These are phyloP conservation scores for Globodera rostochiensis DNA, from an alignment of 1,140 invertebrate genomes.

Conservation along the genomic window DNA sequence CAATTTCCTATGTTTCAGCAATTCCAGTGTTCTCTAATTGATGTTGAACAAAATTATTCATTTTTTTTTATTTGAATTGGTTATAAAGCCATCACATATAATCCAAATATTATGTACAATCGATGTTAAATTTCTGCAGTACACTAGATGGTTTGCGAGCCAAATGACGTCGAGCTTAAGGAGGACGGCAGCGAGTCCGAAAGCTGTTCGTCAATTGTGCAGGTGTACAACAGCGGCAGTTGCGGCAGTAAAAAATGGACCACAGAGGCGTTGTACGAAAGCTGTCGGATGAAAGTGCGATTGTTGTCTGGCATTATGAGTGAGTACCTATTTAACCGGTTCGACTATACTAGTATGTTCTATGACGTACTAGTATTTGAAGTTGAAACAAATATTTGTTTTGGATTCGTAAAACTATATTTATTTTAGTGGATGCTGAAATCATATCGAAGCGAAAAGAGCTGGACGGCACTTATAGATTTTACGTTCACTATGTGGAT, in stretches of 20 bases:
- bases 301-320: constrained; percentile 41
- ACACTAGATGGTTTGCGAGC: constrained; percentile 39
- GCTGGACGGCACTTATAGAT: constrained; percentile 22
- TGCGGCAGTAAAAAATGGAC: constrained; percentile 33
- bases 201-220: not conserved
- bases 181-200: constrained; percentile 22
- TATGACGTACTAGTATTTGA: no score
- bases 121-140: no score
- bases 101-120: no score
- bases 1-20: no score
- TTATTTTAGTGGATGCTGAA: constrained; percentile 49
- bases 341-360: no score
- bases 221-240: constrained; percentile 12
- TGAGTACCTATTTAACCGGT: constrained; percentile 18
- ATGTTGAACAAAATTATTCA: not conserved
- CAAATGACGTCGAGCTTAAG: constrained; percentile 15
- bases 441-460: constrained; percentile 37
- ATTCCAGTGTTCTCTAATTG: not conserved
- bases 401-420: not conserved
- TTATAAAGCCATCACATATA: not conserved
- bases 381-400: no score
- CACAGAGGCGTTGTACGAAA: constrained; percentile 40
- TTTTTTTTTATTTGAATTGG: not conserved
- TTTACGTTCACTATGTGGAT: constrained; percentile 56
- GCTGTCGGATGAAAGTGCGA: constrained; percentile 47